These are phyloP conservation scores for Barbus barbus DNA, from an alignment of 2,113 vertebrate species.

Conservation along the genomic window DNA sequence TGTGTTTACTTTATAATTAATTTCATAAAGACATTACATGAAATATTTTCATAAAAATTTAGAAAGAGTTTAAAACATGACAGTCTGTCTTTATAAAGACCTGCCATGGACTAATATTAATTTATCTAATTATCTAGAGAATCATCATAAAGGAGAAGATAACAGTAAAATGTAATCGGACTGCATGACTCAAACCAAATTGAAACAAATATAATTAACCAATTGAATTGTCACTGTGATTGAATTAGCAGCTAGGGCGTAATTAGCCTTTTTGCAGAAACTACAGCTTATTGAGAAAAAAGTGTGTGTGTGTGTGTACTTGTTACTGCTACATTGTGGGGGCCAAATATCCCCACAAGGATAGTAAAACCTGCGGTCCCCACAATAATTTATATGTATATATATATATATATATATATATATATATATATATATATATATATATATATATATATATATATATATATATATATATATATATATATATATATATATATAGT, in stretches of 20 bases:
- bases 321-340: no score
- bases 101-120: not conserved
- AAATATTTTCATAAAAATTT: not conserved
- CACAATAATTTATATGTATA: no score
- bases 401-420: no score
- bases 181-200: conserved; percentile 64
- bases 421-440: no score
- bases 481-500: no score
- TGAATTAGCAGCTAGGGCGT: conserved; percentile 65
- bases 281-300: not conserved
- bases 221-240: conserved; percentile 73
- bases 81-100: not conserved
- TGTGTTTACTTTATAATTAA: no score
- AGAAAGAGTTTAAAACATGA: not conserved
- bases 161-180: conserved; percentile 69
- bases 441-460: no score
- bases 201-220: conserved; percentile 74
- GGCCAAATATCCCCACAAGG: no score
- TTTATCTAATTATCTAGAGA: not conserved
- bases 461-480: no score
- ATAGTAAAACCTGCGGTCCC: no score
- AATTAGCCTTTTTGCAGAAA: conserved; percentile 66
- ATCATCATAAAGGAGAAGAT: not conserved
- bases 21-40: not conserved
- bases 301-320: not conserved